Conservation (phyloP, 2,888 invertebrate species). For the Cephus sareptanus region DNA sequence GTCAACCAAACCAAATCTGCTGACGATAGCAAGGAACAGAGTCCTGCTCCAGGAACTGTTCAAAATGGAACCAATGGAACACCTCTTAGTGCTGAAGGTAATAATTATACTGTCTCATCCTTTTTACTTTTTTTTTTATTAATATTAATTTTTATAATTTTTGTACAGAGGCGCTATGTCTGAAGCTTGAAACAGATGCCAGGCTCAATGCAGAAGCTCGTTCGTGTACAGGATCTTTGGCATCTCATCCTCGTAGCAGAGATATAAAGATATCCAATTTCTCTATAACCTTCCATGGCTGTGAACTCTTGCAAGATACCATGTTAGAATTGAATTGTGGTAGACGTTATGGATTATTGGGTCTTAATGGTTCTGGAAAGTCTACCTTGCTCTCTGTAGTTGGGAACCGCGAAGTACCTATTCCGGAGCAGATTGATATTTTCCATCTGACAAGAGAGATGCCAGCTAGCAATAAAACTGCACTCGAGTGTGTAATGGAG, state of each 20-base stretch:
- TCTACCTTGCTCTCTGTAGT: constrained; percentile 92
- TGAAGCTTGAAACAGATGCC: constrained; percentile 90
- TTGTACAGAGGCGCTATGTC: constrained; percentile 81
- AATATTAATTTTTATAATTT: background rate
- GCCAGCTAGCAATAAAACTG: constrained; percentile 97
- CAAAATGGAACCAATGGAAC: constrained; percentile 70
- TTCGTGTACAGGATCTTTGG: constrained; percentile 93
- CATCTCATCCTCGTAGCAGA: constrained; percentile 94
- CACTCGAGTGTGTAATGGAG: constrained; percentile 96
- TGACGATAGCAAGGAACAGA: constrained; percentile 70
- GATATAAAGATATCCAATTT: constrained; percentile 97
- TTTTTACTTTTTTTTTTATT: no score
- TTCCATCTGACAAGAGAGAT: constrained; percentile 97
- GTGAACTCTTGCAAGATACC: constrained; percentile 95
- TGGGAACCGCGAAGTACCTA: constrained; percentile 93
- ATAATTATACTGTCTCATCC: background rate
- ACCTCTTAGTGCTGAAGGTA: constrained; percentile 78
- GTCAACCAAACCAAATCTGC: constrained; percentile 56
- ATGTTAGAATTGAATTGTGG: constrained; percentile 97
- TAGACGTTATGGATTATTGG: constrained; percentile 94
- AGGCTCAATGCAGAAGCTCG: constrained; percentile 93
- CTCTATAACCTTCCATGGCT: constrained; percentile 97
- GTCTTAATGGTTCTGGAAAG: constrained; percentile 98
- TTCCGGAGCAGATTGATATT: constrained; percentile 97
- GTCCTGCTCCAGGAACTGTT: constrained; percentile 59